phyloP scores from a whole-genome alignment of 2,888 invertebrate species.

The Drosophila nr. fundita region DNA sequence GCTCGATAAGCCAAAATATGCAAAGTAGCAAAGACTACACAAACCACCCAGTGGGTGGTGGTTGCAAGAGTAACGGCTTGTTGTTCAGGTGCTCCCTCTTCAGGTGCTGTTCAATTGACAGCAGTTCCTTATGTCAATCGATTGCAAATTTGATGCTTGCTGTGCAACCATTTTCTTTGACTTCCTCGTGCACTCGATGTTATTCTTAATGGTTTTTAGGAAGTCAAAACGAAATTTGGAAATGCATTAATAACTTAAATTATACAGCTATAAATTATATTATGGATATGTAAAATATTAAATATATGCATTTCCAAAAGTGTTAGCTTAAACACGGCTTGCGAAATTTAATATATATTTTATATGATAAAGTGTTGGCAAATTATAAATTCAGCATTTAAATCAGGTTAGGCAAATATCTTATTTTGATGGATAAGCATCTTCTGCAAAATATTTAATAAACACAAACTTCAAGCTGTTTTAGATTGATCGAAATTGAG shows the following conservation, averaged over 20 bases:
- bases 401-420: neutral
- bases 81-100: slow-evolving; percentile 13
- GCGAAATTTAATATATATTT: neutral
- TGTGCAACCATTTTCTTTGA: slow-evolving; percentile 1
- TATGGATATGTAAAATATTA: neutral
- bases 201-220: slow-evolving; percentile 1
- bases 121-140: slow-evolving; percentile 38
- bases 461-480: neutral
- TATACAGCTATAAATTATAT: neutral
- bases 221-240: neutral
- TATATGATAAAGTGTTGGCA: neutral
- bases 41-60: neutral
- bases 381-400: neutral
- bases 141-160: slow-evolving; percentile 9
- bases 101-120: slow-evolving; percentile 43
- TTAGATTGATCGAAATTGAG: slow-evolving; percentile 2
- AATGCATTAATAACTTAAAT: neutral
- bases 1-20: slow-evolving; percentile 68
- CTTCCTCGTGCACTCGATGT: neutral
- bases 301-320: neutral
- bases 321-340: neutral
- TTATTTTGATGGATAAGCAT: slow-evolving; percentile 1
- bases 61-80: neutral
- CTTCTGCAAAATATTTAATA: neutral
- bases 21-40: slow-evolving; percentile 58